These are phyloP conservation scores for Mormyrus hasselquistii DNA, from an alignment of 2,797 vertebrate genomes.

Conservation along the genomic window DNA sequence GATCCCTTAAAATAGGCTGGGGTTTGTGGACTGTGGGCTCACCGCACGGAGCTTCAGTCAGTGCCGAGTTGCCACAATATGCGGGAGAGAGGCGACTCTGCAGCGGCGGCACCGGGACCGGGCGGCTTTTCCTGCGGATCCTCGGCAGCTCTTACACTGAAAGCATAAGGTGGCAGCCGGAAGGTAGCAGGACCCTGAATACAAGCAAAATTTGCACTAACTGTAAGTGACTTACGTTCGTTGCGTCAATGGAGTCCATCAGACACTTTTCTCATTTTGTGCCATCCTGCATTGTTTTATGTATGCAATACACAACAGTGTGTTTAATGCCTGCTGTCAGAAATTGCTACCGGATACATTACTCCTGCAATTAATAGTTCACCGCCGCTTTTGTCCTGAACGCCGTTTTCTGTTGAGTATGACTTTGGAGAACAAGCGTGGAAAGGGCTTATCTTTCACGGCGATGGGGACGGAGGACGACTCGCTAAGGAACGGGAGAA, in stretches of 20 bases:
- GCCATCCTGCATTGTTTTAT: not conserved
- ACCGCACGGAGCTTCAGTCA: conserved; percentile 28
- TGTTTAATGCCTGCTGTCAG: conserved; percentile 22
- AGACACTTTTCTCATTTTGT: not conserved
- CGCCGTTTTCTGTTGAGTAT: conserved; percentile 48
- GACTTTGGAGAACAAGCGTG: conserved; percentile 60
- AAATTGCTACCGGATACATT: conserved; percentile 16
- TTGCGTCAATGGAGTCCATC: conserved; percentile 26
- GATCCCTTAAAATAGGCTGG: conserved; percentile 25
- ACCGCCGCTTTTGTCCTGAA: conserved; percentile 8
- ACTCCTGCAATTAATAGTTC: conserved; percentile 17
- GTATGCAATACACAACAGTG: not conserved
- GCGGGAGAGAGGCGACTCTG: conserved; percentile 15
- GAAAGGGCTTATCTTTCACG: conserved; percentile 51
- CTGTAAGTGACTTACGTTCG: not conserved
- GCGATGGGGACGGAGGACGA: conserved; percentile 76
- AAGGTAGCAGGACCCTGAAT: conserved; percentile 1
- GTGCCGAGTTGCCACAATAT: conserved; percentile 38
- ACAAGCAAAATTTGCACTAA: not conserved
- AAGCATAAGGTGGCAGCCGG: not conserved
- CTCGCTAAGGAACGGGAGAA: conserved; percentile 72
- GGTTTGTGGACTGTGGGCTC: not conserved
- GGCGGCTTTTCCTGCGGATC: not conserved
- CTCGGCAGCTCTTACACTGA: not conserved
- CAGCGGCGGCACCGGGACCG: conserved; percentile 15